A percentile compares a stretch with the other conserved stretches of the same genome.
phyloP scores from a whole-genome alignment of 2,113 vertebrate genomes.

The Pelobates fuscus region DNA sequence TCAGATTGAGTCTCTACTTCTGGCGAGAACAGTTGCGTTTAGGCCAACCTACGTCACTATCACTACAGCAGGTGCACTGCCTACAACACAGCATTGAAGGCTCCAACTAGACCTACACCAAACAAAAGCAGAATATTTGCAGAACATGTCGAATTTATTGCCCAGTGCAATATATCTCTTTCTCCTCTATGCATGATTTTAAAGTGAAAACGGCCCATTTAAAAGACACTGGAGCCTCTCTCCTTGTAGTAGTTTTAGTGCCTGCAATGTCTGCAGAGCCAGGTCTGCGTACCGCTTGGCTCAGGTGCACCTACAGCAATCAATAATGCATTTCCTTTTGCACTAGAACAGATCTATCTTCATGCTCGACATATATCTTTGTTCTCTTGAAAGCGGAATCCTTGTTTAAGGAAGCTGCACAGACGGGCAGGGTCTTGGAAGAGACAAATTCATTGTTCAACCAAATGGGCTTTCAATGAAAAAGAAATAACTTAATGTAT shows the following conservation, averaged over 20 bases:
- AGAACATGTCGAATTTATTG: not conserved
- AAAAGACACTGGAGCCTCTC: not conserved
- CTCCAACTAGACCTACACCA: not conserved
- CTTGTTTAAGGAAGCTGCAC: not conserved
- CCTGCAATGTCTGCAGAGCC: conserved; percentile 12
- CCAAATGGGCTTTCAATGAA: conserved; percentile 9
- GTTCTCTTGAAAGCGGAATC: conserved; percentile 18
- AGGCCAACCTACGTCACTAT: too few species aligned
- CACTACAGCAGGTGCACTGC: too few species aligned
- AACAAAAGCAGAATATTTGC: conserved; percentile 9
- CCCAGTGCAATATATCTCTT: not conserved
- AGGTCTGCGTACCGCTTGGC: conserved; percentile 16
- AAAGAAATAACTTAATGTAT: not conserved
- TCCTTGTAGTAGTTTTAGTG: conserved; percentile 20
- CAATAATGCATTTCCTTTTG: conserved; percentile 23
- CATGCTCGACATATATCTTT: conserved; percentile 23
- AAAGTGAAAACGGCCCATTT: not conserved
- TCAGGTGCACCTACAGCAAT: conserved; percentile 22
- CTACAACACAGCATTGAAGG: too few species aligned
- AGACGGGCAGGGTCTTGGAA: not conserved
- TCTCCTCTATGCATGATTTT: conserved; percentile 14
- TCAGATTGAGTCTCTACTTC: too few species aligned
- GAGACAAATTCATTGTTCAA: conserved; percentile 12
- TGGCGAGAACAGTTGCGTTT: too few species aligned
- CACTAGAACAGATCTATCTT: conserved; percentile 27